Conservation (phyloP, 2,113 vertebrate species). For the Toxotes jaculatrix region DNA sequence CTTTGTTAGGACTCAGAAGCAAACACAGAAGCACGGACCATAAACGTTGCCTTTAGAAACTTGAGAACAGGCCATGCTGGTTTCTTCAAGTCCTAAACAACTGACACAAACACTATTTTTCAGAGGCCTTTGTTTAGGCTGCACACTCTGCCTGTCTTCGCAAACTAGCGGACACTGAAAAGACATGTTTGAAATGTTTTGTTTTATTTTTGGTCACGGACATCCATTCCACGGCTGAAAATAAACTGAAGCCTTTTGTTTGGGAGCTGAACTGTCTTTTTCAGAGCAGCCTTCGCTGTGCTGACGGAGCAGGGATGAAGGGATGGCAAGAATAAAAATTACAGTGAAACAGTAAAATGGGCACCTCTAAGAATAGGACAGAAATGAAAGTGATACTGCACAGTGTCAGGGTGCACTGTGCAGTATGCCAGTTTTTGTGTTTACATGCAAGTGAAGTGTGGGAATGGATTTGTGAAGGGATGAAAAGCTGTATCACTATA, state of each 20-base stretch:
- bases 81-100: slow-evolving; percentile 54
- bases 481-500: not conserved
- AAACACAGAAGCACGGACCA: slow-evolving; percentile 48
- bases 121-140: slow-evolving; percentile 55
- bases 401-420: not conserved
- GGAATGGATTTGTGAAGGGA: not conserved
- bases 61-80: slow-evolving; percentile 42
- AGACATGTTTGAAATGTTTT: slow-evolving; percentile 32
- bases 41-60: slow-evolving; percentile 63
- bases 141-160: slow-evolving; percentile 9
- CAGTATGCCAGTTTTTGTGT: not conserved
- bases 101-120: slow-evolving; percentile 55
- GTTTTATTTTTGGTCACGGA: slow-evolving; percentile 18
- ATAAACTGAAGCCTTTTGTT: slow-evolving; percentile 35
- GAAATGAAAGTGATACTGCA: slow-evolving; percentile 5
- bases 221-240: slow-evolving; percentile 4
- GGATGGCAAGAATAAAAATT: not conserved
- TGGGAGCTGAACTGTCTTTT: not conserved
- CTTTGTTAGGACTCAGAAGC: slow-evolving; percentile 52
- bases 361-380: not conserved
- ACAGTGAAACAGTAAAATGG: not conserved
- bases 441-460: not conserved
- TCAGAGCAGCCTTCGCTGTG: slow-evolving; percentile 8
- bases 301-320: not conserved
- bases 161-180: slow-evolving; percentile 41